Conservation (phyloP, 1,140 invertebrate genomes). For the Bombus ignitus region DNA sequence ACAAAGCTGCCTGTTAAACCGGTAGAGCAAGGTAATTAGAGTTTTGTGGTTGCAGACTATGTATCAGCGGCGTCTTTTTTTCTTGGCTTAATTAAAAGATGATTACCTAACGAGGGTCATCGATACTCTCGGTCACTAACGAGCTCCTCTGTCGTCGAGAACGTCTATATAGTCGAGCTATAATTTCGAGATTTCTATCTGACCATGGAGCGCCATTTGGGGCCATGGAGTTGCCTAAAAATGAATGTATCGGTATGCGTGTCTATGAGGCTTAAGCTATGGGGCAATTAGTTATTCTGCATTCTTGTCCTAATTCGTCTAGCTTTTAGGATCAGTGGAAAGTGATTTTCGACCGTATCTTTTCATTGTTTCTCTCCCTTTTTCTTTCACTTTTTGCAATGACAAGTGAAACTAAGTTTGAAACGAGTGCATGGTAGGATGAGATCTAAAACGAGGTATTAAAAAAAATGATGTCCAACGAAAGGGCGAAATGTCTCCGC, state of each 20-base stretch:
- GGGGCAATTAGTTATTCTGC: slow-evolving; percentile 16
- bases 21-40: slow-evolving; percentile 55
- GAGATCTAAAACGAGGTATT: background rate
- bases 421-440: background rate
- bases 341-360: background rate
- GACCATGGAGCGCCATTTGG: background rate
- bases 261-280: background rate
- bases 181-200: slow-evolving; percentile 51
- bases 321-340: slow-evolving; percentile 12
- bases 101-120: slow-evolving; percentile 65
- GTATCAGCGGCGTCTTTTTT: slow-evolving; percentile 26
- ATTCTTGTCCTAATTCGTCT: slow-evolving; percentile 9
- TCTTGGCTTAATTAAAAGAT: slow-evolving; percentile 62
- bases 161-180: slow-evolving; percentile 31
- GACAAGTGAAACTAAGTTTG: background rate
- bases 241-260: slow-evolving; percentile 1
- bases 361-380: no score
- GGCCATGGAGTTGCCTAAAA: background rate
- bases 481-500: slow-evolving; percentile 37
- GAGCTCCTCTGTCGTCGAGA: slow-evolving; percentile 29
- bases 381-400: no score
- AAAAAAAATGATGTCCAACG: slow-evolving; percentile 14
- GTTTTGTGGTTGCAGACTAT: slow-evolving; percentile 2
- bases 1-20: slow-evolving; percentile 24
- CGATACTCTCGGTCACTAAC: slow-evolving; percentile 42